Percentiles rank a stretch among this genome's conserved stretches.
These are phyloP conservation scores for Malurus alboscapulatus DNA, from an alignment of 2,113 vertebrate species.

Conservation along the genomic window DNA sequence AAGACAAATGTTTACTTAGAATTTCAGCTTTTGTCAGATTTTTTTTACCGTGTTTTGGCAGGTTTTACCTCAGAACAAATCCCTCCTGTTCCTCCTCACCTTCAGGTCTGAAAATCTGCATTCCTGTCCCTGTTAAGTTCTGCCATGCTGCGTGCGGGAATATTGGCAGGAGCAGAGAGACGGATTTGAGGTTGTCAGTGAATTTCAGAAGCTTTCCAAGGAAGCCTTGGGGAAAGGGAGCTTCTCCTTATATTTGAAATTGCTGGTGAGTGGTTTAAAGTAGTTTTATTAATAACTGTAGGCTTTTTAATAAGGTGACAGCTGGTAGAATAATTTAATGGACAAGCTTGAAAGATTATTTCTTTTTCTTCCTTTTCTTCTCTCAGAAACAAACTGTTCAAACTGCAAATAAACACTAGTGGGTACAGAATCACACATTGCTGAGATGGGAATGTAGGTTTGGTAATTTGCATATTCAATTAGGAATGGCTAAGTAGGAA, in stretches of 20 bases:
- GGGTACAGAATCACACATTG: conserved; percentile 53
- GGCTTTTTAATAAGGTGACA: conserved; percentile 61
- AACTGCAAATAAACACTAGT: conserved; percentile 60
- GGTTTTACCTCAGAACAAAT: background rate
- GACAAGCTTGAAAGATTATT: conserved; percentile 32
- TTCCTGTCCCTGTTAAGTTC: background rate
- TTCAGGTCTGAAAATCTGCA: conserved; percentile 1
- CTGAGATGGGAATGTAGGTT: conserved; percentile 32
- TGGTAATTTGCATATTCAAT: conserved; percentile 53
- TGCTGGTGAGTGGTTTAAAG: conserved; percentile 8
- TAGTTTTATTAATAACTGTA: conserved; percentile 64
- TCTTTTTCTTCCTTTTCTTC: background rate
- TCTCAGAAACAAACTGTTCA: conserved; percentile 58
- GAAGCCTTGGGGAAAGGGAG: background rate
- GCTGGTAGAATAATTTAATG: conserved; percentile 51
- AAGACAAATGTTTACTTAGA: background rate
- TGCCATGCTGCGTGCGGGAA: background rate
- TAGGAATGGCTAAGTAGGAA: background rate
- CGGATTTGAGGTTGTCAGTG: background rate
- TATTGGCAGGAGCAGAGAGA: conserved; percentile 13
- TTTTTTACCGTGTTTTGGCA: background rate
- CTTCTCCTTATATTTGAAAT: conserved; percentile 8
- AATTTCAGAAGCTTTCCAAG: conserved; percentile 16
- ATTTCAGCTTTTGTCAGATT: background rate
- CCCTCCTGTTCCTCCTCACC: background rate